Base-by-base conservation (phyloP, 1,140 invertebrate species). In the Drosophila pachea region DNA sequence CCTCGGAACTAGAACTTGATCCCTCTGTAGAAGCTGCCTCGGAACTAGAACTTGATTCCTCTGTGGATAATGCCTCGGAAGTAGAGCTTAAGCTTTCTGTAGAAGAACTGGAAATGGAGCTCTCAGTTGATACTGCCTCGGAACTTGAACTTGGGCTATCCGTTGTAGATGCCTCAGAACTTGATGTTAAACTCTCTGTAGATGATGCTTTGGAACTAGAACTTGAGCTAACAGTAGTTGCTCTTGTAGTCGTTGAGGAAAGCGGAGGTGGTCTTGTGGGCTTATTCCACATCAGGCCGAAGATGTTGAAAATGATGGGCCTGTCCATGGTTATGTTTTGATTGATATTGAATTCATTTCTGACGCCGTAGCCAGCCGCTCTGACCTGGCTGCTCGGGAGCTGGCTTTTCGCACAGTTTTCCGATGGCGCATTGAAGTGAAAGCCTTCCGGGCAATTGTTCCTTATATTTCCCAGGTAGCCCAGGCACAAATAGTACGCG, bases 231-330 rank as follows among this genome's bases (percentile, higher is more conserved):
- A 40, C 52, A 12, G 62, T 48, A 12, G 36, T 11, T 38, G 36
- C 4, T 0, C 40, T 11, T 3, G 29, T 38, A 11, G 32, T 16
- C 40, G 14, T 60, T 8, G 58, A 16, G 1, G 12, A 4, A n/a
- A 33, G 35, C 1, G 42, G 7, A 9, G 38, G 22, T 11, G 63
- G 53, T 5, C 36, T 49, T n/a, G 40, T 22, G 4, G 49, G 22
- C 7, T 22, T 59, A 29, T 65, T 64, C 73, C 76, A 83, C 4
- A 79, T 12, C 5, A 9, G 29, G 8, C 68, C 76, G 4, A 84
- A 84, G 8, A 84, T 42, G 42, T 84, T 84, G 8, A 84, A 76
- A 45, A 84, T 79, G 5, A 74, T 42, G 0, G 79, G 79, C 7
- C 61, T 65, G 2, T 81, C 62, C n/a, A 76, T 22, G 1, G 49